Evolutionary conservation across 2,113 vertebrate genomes (phyloP).

Genomic region (Perccottus glenii): DNA sequence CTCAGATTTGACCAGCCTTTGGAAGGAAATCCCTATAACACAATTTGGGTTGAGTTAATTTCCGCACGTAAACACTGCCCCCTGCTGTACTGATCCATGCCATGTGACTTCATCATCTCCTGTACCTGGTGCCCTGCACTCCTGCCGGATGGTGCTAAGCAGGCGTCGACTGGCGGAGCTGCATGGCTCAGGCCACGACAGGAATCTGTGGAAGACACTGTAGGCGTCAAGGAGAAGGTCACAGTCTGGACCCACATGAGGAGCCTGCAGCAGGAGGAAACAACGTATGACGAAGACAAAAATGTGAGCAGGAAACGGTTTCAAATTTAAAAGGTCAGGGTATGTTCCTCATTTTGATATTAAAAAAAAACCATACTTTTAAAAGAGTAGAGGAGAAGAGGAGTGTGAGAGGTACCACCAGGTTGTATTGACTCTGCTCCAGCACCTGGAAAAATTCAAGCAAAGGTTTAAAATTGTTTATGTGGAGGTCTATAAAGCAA

Average conservation of each 20-base stretch:
- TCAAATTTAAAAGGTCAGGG: neutral
- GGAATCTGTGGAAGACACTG: slow-evolving; percentile 84
- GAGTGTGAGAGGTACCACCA: slow-evolving; percentile 86
- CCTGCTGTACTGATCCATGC: slow-evolving; percentile 10
- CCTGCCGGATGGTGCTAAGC: slow-evolving; percentile 84
- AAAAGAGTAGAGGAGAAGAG: slow-evolving; percentile 90
- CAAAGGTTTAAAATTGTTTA: too few species aligned
- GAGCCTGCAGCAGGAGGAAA: slow-evolving; percentile 73
- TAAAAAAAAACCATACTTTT: slow-evolving; percentile 79
- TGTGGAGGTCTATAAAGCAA: too few species aligned
- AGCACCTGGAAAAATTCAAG: slow-evolving; percentile 79
- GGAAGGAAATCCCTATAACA: slow-evolving; percentile 88
- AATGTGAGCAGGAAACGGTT: too few species aligned
- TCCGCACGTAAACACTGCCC: slow-evolving; percentile 12
- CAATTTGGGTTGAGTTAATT: neutral
- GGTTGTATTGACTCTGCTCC: slow-evolving; percentile 84
- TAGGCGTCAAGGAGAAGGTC: slow-evolving; percentile 84
- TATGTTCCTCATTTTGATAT: neutral
- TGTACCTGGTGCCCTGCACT: slow-evolving; percentile 89
- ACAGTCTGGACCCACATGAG: slow-evolving; percentile 80
- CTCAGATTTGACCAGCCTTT: slow-evolving; percentile 88
- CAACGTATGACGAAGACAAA: neutral
- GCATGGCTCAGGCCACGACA: slow-evolving; percentile 92
- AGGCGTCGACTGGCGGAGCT: slow-evolving; percentile 84
- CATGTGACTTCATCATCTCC: neutral